A percentile compares a stretch with the other conserved stretches of the same genome.
phyloP scores from a whole-genome alignment of 2,888 invertebrate genomes.

The Nemotelus pantherinus region DNA sequence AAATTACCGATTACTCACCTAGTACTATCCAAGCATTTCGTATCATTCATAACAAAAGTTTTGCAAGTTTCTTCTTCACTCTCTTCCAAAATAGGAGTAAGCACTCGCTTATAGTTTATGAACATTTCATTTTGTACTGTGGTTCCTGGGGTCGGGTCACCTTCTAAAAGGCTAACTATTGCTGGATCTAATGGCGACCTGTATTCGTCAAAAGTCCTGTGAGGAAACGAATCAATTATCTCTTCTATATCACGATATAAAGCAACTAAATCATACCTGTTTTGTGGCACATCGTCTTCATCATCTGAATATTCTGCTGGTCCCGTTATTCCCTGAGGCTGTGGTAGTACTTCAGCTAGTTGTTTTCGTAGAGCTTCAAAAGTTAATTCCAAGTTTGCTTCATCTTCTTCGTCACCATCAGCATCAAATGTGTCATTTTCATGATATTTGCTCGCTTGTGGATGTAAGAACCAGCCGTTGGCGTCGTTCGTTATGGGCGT shows the following conservation, averaged over 20 bases:
- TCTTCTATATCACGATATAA: not conserved
- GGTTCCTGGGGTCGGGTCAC: conserved; percentile 38
- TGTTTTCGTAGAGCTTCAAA: conserved; percentile 53
- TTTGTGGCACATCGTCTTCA: conserved; percentile 50
- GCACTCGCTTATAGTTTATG: conserved; percentile 54
- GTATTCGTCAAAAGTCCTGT: conserved; percentile 52
- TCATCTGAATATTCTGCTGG: conserved; percentile 52
- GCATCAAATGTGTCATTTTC: conserved; percentile 50
- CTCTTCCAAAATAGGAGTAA: conserved; percentile 55
- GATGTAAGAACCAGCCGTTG: conserved; percentile 53
- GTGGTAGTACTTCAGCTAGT: conserved; percentile 53
- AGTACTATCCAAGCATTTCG: conserved; percentile 54
- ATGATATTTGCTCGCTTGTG: conserved; percentile 43
- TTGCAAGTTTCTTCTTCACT: conserved; percentile 55
- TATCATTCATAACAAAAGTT: conserved; percentile 54
- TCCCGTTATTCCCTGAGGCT: conserved; percentile 49
- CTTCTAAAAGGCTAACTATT: conserved; percentile 46
- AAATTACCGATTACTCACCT: conserved; percentile 47
- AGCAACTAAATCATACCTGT: conserved; percentile 43
- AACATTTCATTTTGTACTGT: conserved; percentile 52
- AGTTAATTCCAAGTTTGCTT: conserved; percentile 51
- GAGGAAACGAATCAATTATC: conserved; percentile 1
- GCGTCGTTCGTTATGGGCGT: conserved; percentile 3
- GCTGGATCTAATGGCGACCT: conserved; percentile 51
- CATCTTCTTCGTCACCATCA: conserved; percentile 50